Base-by-base conservation (phyloP, 1,140 invertebrate genomes). In the Zaprionus nigranus region DNA sequence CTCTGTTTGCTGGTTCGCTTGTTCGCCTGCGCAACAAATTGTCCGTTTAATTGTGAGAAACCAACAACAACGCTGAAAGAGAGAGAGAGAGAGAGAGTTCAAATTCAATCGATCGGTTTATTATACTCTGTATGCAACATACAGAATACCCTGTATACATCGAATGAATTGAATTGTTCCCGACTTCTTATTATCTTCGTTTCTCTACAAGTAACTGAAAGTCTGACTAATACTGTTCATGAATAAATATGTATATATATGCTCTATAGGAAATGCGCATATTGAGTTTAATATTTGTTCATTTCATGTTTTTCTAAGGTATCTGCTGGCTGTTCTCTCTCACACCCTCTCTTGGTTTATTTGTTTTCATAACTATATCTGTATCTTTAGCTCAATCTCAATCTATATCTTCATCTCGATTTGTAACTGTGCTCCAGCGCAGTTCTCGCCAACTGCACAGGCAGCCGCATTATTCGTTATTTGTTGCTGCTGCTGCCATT, bases 31-130 rank as follows among this genome's bases (percentile, higher is more conserved):
- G 77, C 66, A 74, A 64, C 75, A 80, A 78, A 78, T 78, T 90
- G 69, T 74, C 63, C 65, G 69, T 64, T 88, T 88, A 84, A 88
- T 88, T 88, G 84, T 88, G 84, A 81, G 85, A 88, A 90, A 90
- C 69, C 60, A 51, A 53, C 65, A 83, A 63, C 59, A 87, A 60
- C 36, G 49, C 2, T 26, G 9, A 3, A 17, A 34, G 24, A 43
- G 22, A 40, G 1, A 38, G 15, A 49, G 28, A 22, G 20, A 64
- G 26, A 51, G 20, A 34, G 51, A 67, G 56, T 24, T 68, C 38
- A 26, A 74, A 74, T 56, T 62, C 12, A 36, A 61, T 68, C 38
- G 28, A 61, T 68, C 38, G 28, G 49, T 46, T n/a, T 40, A 40
- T 40, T n/a, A 40, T 40, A 40, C 38, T 11, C 2, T 34, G 9